Conservation (phyloP, 2,113 vertebrate genomes). For the Ctenodactylus gundi region DNA sequence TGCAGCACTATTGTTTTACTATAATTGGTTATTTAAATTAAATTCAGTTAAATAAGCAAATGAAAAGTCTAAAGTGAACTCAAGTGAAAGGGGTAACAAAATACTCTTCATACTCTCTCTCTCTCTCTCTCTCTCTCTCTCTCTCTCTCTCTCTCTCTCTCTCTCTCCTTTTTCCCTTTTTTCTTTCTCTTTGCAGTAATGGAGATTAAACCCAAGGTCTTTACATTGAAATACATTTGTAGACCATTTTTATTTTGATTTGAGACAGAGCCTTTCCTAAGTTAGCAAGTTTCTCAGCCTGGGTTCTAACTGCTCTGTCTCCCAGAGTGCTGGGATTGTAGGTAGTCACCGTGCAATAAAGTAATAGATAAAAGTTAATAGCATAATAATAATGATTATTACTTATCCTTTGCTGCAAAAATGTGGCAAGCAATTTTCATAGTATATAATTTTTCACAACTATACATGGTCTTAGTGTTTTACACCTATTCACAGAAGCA, state of each 20-base stretch:
- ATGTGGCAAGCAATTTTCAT: neutral
- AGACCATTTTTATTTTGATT: too few species aligned
- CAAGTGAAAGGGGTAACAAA: conserved; percentile 1
- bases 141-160: too few species aligned
- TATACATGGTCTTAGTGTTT: neutral
- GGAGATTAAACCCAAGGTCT: too few species aligned
- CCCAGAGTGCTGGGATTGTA: too few species aligned
- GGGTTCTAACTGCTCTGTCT: too few species aligned
- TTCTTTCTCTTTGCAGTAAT: too few species aligned
- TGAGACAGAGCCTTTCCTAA: too few species aligned
- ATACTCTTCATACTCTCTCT: too few species aligned
- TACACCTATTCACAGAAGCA: neutral
- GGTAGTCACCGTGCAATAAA: neutral
- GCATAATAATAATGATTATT: neutral
- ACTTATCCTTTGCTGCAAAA: neutral
- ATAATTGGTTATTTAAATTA: neutral
- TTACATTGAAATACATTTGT: too few species aligned
- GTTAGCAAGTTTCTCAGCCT: too few species aligned
- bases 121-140: too few species aligned
- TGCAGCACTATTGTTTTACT: neutral
- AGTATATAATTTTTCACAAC: neutral
- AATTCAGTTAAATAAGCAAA: neutral
- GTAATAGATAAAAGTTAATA: neutral
- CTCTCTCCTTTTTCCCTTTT: too few species aligned
- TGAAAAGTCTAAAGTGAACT: neutral